Conservation (phyloP, 2,797 vertebrate genomes). For the Arctocebus calabarensis region DNA sequence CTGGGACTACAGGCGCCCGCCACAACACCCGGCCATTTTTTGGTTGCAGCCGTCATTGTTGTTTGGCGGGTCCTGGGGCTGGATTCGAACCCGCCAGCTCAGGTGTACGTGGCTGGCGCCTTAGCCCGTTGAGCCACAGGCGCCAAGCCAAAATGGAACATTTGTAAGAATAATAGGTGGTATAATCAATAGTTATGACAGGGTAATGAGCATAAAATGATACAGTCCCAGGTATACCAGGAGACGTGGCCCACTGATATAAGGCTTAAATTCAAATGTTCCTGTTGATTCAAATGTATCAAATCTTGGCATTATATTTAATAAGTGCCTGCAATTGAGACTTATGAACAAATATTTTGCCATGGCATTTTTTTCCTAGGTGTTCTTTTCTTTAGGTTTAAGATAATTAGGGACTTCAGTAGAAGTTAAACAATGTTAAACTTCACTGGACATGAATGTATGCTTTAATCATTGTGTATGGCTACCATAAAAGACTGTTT, state of each 20-base stretch:
- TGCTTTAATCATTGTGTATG: background rate
- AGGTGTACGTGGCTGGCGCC: too few species aligned
- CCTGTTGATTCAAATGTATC: background rate
- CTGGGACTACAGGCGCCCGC: too few species aligned
- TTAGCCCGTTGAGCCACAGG: too few species aligned
- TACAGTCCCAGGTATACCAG: background rate
- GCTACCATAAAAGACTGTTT: background rate
- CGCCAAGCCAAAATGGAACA: background rate
- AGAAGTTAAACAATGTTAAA: background rate
- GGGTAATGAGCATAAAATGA: background rate
- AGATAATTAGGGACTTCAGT: background rate
- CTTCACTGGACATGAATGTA: background rate
- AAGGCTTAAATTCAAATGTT: background rate
- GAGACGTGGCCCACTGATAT: background rate
- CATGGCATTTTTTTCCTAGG: background rate
- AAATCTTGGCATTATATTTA: conserved; percentile 6
- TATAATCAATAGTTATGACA: background rate
- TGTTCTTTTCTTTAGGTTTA: background rate
- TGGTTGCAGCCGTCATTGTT: too few species aligned
- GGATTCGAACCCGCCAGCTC: too few species aligned
- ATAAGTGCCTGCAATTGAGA: background rate
- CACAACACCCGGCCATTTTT: too few species aligned
- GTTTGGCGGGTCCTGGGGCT: too few species aligned
- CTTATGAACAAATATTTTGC: background rate
- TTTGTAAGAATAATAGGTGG: background rate